A percentile compares a stretch with the other conserved stretches of the same genome.
These are phyloP conservation scores for Brachyopa scutellaris DNA, from an alignment of 2,888 invertebrate species.

Conservation along the genomic window DNA sequence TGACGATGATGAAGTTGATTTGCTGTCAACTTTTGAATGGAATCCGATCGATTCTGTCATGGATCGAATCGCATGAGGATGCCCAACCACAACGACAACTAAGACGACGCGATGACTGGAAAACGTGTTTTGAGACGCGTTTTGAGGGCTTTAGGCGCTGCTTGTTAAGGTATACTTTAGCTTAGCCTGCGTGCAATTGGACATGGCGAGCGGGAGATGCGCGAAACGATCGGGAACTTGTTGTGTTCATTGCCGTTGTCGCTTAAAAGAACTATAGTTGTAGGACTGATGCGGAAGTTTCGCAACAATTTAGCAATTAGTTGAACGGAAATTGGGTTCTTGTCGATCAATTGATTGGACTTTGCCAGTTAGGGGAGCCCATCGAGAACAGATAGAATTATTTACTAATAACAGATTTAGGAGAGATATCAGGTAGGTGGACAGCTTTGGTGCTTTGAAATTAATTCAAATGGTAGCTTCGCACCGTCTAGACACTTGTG, in stretches of 20 bases:
- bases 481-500: no score
- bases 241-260: conserved; percentile 33
- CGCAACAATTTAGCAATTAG: conserved; percentile 57
- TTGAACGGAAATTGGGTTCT: conserved; percentile 54
- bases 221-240: conserved; percentile 29
- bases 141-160: conserved; percentile 70
- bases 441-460: no score
- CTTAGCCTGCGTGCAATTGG: conserved; percentile 58
- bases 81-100: conserved; percentile 23
- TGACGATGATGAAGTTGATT: conserved; percentile 71
- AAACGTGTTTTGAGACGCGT: conserved; percentile 70
- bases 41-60: conserved; percentile 71
- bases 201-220: conserved; percentile 11
- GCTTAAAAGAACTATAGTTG: conserved; percentile 22
- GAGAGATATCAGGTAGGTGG: not conserved
- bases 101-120: conserved; percentile 7
- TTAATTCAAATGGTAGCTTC: no score
- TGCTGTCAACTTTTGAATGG: conserved; percentile 72
- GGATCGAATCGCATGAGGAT: conserved; percentile 71
- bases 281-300: conserved; percentile 32
- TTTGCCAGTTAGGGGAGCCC: conserved; percentile 8
- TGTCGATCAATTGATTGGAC: conserved; percentile 40
- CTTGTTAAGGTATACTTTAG: conserved; percentile 60
- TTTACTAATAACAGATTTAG: no score
- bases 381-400: not conserved